Evolutionary conservation across 2,888 invertebrate genomes (phyloP).

Genomic region (Polydrusus cervinus): DNA sequence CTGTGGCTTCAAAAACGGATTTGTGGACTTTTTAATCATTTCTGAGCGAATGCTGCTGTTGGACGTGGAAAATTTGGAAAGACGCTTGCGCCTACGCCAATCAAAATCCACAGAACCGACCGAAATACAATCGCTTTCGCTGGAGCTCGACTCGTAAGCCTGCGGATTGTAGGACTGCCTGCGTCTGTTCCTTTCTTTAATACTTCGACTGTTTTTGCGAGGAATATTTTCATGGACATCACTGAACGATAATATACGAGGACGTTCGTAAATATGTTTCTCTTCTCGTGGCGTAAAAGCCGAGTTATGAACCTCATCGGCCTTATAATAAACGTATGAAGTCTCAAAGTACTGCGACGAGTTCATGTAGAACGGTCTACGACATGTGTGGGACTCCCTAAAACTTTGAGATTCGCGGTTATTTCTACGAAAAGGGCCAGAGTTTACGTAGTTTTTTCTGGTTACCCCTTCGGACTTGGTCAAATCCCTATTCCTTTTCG

Average conservation of each 20-base stretch:
- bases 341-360: slow-evolving; percentile 63
- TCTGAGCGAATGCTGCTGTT: slow-evolving; percentile 70
- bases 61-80: slow-evolving; percentile 67
- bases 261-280: slow-evolving; percentile 56
- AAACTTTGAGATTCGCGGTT: slow-evolving; percentile 51
- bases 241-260: slow-evolving; percentile 64
- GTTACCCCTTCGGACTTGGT: slow-evolving; percentile 71
- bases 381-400: slow-evolving; percentile 36
- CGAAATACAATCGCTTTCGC: slow-evolving; percentile 72
- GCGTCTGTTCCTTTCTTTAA: slow-evolving; percentile 74
- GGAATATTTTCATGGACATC: slow-evolving; percentile 65
- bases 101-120: slow-evolving; percentile 70
- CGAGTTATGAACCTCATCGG: slow-evolving; percentile 56
- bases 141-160: slow-evolving; percentile 74
- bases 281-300: slow-evolving; percentile 36
- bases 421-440: slow-evolving; percentile 58
- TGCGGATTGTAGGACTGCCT: slow-evolving; percentile 76
- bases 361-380: slow-evolving; percentile 57
- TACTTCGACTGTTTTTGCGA: slow-evolving; percentile 69
- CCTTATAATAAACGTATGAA: slow-evolving; percentile 66
- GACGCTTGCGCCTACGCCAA: slow-evolving; percentile 67
- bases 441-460: slow-evolving; percentile 66
- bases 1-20: slow-evolving; percentile 69
- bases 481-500: slow-evolving; percentile 66
- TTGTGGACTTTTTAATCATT: slow-evolving; percentile 65